phyloP scores from a whole-genome alignment of 1,140 invertebrate genomes.

The Drosophila persimilis region DNA sequence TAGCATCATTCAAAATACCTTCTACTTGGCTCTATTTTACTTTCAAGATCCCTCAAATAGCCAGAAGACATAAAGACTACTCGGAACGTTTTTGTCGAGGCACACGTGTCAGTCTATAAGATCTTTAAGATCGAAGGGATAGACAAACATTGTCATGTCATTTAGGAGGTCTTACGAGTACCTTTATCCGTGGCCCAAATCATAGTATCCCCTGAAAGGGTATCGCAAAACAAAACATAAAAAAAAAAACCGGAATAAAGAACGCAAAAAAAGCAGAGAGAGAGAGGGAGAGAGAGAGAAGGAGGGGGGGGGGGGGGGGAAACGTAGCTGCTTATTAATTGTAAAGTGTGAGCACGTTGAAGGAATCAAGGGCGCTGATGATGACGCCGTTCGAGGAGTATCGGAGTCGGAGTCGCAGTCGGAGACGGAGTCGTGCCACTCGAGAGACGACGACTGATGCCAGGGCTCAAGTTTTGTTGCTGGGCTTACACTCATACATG shows the following conservation, averaged over 20 bases:
- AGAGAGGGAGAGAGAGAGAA: constrained; percentile 3
- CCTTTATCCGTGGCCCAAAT: too few relatives aligned
- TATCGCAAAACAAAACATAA: constrained; percentile 11
- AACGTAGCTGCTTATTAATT: constrained; percentile 73
- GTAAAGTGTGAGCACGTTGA: constrained; percentile 77
- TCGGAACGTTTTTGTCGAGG: too few relatives aligned
- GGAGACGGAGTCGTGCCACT: constrained; percentile 30
- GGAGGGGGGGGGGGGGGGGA: constrained; percentile 5
- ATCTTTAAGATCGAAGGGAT: too few relatives aligned
- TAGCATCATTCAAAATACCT: too few relatives aligned
- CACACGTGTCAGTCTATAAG: too few relatives aligned
- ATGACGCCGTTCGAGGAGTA: constrained; percentile 51
- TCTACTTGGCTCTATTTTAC: too few relatives aligned
- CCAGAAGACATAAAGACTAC: too few relatives aligned
- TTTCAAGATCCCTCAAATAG: too few relatives aligned
- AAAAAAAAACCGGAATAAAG: constrained; percentile 33
- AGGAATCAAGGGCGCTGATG: constrained; percentile 75
- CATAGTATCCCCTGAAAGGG: too few relatives aligned
- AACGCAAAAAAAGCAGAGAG: constrained; percentile 11
- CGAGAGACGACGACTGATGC: constrained; percentile 36
- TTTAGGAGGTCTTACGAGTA: too few relatives aligned
- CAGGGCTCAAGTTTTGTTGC: constrained; percentile 35
- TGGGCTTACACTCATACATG: constrained; percentile 4
- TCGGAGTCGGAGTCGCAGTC: constrained; percentile 7
- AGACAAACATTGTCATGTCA: too few relatives aligned